phyloP scores from a whole-genome alignment of 2,113 vertebrate species.

The Barnardius zonarius region DNA sequence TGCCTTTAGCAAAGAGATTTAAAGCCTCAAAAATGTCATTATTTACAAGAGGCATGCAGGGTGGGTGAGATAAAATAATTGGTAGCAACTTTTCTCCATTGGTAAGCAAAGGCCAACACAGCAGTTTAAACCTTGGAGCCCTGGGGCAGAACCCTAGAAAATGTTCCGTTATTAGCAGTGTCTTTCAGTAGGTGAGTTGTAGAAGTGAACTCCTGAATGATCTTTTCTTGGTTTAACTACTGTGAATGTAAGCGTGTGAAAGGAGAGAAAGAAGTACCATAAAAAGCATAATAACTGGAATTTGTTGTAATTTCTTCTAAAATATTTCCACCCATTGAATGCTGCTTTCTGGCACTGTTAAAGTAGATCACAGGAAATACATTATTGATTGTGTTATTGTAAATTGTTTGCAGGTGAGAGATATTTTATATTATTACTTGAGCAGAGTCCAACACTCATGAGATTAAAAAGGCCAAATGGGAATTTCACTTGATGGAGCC shows the following conservation, averaged over 20 bases:
- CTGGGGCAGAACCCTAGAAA: not conserved
- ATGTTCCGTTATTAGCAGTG: not conserved
- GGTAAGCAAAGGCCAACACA: not conserved
- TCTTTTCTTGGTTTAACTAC: not conserved
- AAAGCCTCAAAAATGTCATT: slow-evolving; percentile 30
- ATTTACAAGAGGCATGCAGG: slow-evolving; percentile 26
- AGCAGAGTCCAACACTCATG: slow-evolving; percentile 5
- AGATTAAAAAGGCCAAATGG: slow-evolving; percentile 10
- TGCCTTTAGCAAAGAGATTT: slow-evolving; percentile 40
- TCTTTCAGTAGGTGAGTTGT: not conserved
- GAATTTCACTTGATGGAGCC: slow-evolving; percentile 24
- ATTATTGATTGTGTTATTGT: slow-evolving; percentile 1
- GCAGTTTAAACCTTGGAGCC: slow-evolving; percentile 9
- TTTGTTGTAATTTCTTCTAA: not conserved
- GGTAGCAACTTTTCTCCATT: slow-evolving; percentile 26
- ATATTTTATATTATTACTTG: slow-evolving; percentile 38
- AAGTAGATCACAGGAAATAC: not conserved
- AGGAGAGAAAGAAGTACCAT: not conserved
- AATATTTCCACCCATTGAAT: not conserved
- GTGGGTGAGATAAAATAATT: slow-evolving; percentile 38
- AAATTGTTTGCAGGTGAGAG: slow-evolving; percentile 10
- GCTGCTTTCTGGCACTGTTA: not conserved
- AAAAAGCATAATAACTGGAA: not conserved
- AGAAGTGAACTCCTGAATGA: not conserved
- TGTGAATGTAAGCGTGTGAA: not conserved